These are phyloP conservation scores for Darwinula stevensoni DNA, from an alignment of 2,888 invertebrate species.

Conservation along the genomic window DNA sequence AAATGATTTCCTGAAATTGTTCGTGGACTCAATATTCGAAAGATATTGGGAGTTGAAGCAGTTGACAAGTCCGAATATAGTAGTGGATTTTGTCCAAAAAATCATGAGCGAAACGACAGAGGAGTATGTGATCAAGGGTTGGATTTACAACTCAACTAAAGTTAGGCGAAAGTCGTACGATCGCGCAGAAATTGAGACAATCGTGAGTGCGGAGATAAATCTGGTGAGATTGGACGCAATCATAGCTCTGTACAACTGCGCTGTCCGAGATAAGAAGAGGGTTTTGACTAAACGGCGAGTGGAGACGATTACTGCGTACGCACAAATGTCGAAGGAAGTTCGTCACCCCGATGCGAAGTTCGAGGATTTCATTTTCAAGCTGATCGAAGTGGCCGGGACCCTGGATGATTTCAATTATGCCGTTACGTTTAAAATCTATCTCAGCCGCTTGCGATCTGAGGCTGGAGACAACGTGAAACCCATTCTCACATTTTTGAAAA, in stretches of 20 bases:
- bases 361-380: constrained; percentile 1
- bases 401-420: constrained; percentile 2
- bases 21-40: background rate
- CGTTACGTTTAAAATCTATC: background rate
- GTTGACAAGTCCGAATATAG: constrained; percentile 1
- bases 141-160: constrained; percentile 1
- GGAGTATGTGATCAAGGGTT: background rate
- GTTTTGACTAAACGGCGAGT: background rate
- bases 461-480: constrained; percentile 1
- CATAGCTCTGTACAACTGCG: background rate
- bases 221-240: background rate
- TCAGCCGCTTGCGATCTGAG: background rate
- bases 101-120: constrained; percentile 2
- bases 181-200: background rate
- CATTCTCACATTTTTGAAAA: background rate
- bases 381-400: constrained; percentile 1
- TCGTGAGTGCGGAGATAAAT: background rate
- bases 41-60: background rate
- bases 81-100: background rate
- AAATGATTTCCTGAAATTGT: background rate
- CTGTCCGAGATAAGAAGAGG: constrained; percentile 1
- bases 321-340: background rate
- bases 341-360: constrained; percentile 1
- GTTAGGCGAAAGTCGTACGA: background rate
- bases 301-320: background rate